Evolutionary conservation across 1,140 invertebrate species (phyloP).

Genomic region (Drosophila neocordata): DNA sequence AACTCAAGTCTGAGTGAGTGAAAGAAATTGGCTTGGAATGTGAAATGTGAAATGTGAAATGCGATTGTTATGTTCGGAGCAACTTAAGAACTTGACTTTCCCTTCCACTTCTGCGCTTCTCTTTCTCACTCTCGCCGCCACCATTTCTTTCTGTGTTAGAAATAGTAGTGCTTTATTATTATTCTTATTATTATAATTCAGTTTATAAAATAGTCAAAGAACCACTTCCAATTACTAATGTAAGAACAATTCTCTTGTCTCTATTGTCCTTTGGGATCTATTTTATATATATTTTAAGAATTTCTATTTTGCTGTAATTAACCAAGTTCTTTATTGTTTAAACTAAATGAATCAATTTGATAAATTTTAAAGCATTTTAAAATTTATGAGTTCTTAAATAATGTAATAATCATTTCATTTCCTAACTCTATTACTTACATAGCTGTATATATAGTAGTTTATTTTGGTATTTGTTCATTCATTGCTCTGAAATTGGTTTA

Average conservation of each 20-base stretch:
- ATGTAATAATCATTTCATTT: too few relatives aligned
- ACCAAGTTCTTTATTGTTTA: too few relatives aligned
- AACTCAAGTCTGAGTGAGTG: conserved; percentile 22
- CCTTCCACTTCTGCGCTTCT: not conserved
- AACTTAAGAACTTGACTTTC: conserved; percentile 14
- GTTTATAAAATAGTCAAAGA: not conserved
- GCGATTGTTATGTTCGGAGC: conserved; percentile 50
- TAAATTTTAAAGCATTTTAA: too few relatives aligned
- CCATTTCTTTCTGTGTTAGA: conserved; percentile 37
- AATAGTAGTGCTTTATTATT: conserved; percentile 37
- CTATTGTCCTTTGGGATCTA: too few relatives aligned
- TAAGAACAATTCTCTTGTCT: not conserved
- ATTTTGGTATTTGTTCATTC: not conserved
- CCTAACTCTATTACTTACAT: too few relatives aligned
- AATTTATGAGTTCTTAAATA: too few relatives aligned
- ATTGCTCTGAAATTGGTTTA: not conserved
- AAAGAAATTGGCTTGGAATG: conserved; percentile 52
- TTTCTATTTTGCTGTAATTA: too few relatives aligned
- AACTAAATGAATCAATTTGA: too few relatives aligned
- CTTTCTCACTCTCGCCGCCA: not conserved
- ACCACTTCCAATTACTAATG: not conserved
- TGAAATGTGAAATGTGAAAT: conserved; percentile 36
- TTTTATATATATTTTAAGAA: too few relatives aligned
- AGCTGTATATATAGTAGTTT: too few relatives aligned
- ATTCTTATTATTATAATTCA: conserved; percentile 26